Evolutionary conservation across 2,888 invertebrate species (phyloP).

Genomic region (Lycocerus yunnanus): DNA sequence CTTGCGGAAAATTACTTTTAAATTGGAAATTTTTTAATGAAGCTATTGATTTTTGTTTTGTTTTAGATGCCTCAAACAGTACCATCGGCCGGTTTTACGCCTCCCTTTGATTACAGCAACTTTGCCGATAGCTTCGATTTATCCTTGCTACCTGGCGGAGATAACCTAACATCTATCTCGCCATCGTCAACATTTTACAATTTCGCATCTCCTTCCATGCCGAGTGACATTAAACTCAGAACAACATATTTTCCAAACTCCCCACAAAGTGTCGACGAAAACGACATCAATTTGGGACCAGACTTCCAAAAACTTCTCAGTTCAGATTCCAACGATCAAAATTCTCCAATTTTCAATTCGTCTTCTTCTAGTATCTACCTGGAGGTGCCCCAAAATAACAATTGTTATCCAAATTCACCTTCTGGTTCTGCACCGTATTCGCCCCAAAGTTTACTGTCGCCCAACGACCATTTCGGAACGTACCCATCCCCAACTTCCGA

Average conservation of each 20-base stretch:
- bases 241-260: conserved; percentile 49
- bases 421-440: conserved; percentile 52
- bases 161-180: conserved; percentile 58
- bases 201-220: conserved; percentile 54
- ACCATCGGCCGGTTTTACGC: conserved; percentile 76
- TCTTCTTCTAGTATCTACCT: conserved; percentile 46
- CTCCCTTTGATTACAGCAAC: conserved; percentile 68
- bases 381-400: conserved; percentile 53
- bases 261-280: conserved; percentile 41
- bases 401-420: conserved; percentile 45
- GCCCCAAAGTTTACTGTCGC: conserved; percentile 57
- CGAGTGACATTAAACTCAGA: conserved; percentile 53
- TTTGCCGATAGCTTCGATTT: conserved; percentile 72
- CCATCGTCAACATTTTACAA: conserved; percentile 55
- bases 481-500: conserved; percentile 59
- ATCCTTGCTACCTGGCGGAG: conserved; percentile 70
- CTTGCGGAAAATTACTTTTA: background rate
- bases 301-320: conserved; percentile 52
- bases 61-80: conserved; percentile 84
- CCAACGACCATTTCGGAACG: conserved; percentile 58
- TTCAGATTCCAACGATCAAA: conserved; percentile 35
- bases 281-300: conserved; percentile 46
- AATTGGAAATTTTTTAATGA: background rate
- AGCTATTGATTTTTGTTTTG: conserved; percentile 3
- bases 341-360: conserved; percentile 17